These are phyloP conservation scores for Intellagama lesueurii DNA, from an alignment of 2,797 vertebrate genomes.

Conservation along the genomic window DNA sequence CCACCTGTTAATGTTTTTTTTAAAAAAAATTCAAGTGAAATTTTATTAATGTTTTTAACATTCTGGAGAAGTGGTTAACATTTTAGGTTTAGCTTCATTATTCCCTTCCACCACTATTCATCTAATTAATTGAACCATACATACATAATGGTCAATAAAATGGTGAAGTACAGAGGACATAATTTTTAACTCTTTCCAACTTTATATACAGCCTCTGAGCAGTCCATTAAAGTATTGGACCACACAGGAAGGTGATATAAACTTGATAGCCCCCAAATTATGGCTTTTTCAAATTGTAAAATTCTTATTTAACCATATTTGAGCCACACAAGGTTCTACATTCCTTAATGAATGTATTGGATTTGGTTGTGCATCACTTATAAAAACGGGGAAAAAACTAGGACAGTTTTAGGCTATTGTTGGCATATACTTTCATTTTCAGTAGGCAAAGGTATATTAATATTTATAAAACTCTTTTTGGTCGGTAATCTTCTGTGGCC, in stretches of 20 bases:
- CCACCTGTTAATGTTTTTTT: not conserved
- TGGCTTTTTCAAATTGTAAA: constrained; percentile 6
- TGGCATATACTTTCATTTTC: constrained; percentile 68
- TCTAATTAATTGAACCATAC: constrained; percentile 66
- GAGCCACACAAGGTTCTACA: constrained; percentile 46
- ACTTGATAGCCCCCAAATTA: constrained; percentile 28
- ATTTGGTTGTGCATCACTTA: constrained; percentile 47
- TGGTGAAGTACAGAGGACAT: constrained; percentile 9
- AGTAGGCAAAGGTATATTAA: constrained; percentile 64
- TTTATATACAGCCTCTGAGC: constrained; percentile 3
- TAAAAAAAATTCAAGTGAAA: not conserved
- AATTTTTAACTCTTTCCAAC: constrained; percentile 14
- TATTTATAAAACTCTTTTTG: constrained; percentile 16
- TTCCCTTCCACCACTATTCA: not conserved
- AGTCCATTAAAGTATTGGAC: constrained; percentile 32
- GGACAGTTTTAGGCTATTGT: constrained; percentile 56
- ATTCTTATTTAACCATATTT: constrained; percentile 41
- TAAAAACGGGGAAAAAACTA: constrained; percentile 52
- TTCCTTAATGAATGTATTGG: constrained; percentile 44
- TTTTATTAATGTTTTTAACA: not conserved
- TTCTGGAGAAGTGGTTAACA: constrained; percentile 64
- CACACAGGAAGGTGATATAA: constrained; percentile 49
- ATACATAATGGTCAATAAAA: constrained; percentile 41
- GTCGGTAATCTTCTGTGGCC: constrained; percentile 43
- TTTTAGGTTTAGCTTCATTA: constrained; percentile 73